Evolutionary conservation across 30 jellyfish, hydroid and myxozoan species (phyloP).

Genomic region (Hydractinia echinata): DNA sequence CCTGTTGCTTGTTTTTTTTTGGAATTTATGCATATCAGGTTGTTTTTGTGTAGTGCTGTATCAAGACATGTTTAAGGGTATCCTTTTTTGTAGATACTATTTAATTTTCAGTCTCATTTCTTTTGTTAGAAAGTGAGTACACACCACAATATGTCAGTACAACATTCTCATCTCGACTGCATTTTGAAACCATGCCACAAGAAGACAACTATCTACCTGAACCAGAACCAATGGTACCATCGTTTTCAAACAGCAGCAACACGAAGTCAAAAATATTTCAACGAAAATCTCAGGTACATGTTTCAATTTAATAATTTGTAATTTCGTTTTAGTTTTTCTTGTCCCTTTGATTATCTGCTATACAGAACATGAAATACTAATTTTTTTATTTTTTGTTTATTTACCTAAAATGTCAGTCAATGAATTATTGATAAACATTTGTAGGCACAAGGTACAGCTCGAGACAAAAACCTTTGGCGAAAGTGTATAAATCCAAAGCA

Average conservation of each 20-base stretch:
- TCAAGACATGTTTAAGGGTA: no score
- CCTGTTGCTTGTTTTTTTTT: no score
- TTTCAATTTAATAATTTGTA: no score
- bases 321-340: neutral
- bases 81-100: no score
- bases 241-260: constrained; percentile 8
- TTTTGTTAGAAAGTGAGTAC: neutral
- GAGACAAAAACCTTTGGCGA: constrained; percentile 61
- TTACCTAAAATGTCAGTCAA: neutral
- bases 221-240: constrained; percentile 26
- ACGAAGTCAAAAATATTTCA: neutral
- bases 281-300: no score
- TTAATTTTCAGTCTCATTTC: neutral
- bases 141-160: constrained; percentile 70
- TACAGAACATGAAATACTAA: no score
- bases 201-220: constrained; percentile 57
- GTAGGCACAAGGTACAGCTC: neutral
- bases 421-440: neutral
- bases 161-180: constrained; percentile 64
- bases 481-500: constrained; percentile 61
- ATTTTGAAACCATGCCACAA: constrained; percentile 40
- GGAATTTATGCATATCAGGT: no score
- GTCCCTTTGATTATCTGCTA: neutral
- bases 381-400: neutral
- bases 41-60: no score